These are phyloP conservation scores for Eurytoma adleriae DNA, from an alignment of 2,888 invertebrate species.

Conservation along the genomic window DNA sequence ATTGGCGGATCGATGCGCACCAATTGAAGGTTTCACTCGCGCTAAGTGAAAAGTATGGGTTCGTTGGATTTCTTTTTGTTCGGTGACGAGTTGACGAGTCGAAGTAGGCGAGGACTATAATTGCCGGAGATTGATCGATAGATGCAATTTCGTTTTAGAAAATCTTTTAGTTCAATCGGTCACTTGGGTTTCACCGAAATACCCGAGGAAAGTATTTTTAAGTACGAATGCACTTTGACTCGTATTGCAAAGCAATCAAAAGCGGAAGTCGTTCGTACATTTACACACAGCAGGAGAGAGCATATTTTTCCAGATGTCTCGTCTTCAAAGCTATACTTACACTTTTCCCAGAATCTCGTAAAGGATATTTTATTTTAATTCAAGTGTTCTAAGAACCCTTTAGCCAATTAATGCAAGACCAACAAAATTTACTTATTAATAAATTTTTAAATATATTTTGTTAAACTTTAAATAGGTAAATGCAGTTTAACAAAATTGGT, in stretches of 20 bases:
- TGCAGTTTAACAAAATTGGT: no score
- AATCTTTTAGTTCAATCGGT: neutral
- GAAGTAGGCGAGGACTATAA: no score
- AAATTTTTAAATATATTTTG: no score
- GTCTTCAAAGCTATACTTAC: neutral
- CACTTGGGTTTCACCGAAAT: neutral
- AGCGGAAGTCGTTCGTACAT: neutral
- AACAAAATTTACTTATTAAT: no score
- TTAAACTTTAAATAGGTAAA: no score
- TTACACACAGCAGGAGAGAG: neutral
- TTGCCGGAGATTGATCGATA: no score
- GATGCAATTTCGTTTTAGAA: no score
- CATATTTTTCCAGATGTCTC: conserved; percentile 32
- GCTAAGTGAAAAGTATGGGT: conserved; percentile 2
- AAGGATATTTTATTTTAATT: neutral
- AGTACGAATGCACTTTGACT: neutral
- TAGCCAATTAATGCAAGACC: no score
- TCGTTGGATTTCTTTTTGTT: neutral
- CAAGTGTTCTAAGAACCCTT: neutral
- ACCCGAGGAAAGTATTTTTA: neutral
- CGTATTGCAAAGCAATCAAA: conserved; percentile 7
- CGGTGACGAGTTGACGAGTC: no score
- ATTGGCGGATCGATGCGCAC: conserved; percentile 2
- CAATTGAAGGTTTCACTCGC: conserved; percentile 2
- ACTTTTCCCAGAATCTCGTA: neutral